Base-by-base conservation (phyloP, 92 coral and sea anemone species). In the Porites evermanni region DNA sequence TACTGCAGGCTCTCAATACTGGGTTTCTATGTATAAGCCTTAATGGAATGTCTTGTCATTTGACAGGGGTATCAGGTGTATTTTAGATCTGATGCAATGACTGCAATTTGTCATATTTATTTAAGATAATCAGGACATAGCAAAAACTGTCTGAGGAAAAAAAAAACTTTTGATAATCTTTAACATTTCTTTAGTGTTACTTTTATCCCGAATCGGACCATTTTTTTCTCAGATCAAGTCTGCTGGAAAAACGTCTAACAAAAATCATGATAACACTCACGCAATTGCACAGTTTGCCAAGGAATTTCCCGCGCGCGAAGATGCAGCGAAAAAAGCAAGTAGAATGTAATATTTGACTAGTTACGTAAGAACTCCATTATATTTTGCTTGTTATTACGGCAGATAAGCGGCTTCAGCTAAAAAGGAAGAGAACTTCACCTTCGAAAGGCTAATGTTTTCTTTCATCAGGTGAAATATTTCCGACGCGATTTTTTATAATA, bases 341-440 rank as follows among this genome's bases (percentile, higher is more conserved):
- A 7, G 18, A 16, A 7, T 18, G 13, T 3, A 63, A 63, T 63
- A 63, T 63, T 63, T 63, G 67, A 72, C 10, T 5, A 56, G 47
- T 74, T 74, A 53, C 78, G 78, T 20, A 53, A 53, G n/a, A 52
- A 10, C 4, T 0, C 56, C 12, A 17, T 38, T 14, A 8, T 51
- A 18, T 74, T 74, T 74, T 3, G 23, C 44, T 60, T 70, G 13
- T 50, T 17, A 58, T 53, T 70, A 19, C 3, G 13, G 38, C 20
- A 50, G 21, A 56, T 19, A 6, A 32, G 64, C 76, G 56, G 70
- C 66, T 58, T 44, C 80, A 77, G 86, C 78, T 81, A 78, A 65
- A 81, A 56, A 58, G 24, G 76, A 44, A 47, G 66, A 59, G 59
- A 70, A 38, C 70, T 70, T 69, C 78, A 71, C 86, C 86, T 81